Evolutionary conservation across 2,113 vertebrate species (phyloP).

Genomic region (Protomyctophum bolini): DNA sequence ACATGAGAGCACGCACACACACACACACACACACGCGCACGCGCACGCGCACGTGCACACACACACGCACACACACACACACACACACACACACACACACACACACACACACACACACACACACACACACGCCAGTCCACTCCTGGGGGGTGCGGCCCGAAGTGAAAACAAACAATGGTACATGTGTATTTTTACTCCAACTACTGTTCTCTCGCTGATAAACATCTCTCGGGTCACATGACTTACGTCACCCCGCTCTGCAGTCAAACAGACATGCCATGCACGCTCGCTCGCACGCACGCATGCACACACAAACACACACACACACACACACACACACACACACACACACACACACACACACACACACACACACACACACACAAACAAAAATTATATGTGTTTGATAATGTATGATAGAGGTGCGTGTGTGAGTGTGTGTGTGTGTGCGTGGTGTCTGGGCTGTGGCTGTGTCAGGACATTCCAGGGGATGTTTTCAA

Average conservation of each 20-base stretch:
- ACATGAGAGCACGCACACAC: neutral
- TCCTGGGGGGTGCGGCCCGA: slow-evolving; percentile 11
- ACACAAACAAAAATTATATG: neutral
- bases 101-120: slow-evolving; percentile 12
- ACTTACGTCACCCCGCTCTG: slow-evolving; percentile 7
- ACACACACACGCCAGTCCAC: neutral
- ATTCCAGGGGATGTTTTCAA: slow-evolving; percentile 83
- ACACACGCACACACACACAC: slow-evolving; percentile 9
- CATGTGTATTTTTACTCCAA: slow-evolving; percentile 56
- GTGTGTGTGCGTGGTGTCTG: slow-evolving; percentile 36
- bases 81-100: slow-evolving; percentile 5
- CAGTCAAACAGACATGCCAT: slow-evolving; percentile 20
- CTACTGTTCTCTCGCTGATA: slow-evolving; percentile 45
- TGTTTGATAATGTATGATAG: no score
- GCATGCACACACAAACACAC: slow-evolving; percentile 14
- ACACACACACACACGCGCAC: slow-evolving; percentile 9
- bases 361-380: slow-evolving; percentile 1
- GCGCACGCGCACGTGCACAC: neutral
- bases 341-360: slow-evolving; percentile 11
- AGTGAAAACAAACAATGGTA: slow-evolving; percentile 54
- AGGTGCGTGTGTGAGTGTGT: neutral
- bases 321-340: slow-evolving; percentile 19
- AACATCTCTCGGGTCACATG: slow-evolving; percentile 51
- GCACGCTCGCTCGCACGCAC: neutral
- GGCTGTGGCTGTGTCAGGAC: slow-evolving; percentile 72